These are phyloP conservation scores for Xanthorhoe spadicearia DNA, from an alignment of 2,888 invertebrate species.

Conservation along the genomic window DNA sequence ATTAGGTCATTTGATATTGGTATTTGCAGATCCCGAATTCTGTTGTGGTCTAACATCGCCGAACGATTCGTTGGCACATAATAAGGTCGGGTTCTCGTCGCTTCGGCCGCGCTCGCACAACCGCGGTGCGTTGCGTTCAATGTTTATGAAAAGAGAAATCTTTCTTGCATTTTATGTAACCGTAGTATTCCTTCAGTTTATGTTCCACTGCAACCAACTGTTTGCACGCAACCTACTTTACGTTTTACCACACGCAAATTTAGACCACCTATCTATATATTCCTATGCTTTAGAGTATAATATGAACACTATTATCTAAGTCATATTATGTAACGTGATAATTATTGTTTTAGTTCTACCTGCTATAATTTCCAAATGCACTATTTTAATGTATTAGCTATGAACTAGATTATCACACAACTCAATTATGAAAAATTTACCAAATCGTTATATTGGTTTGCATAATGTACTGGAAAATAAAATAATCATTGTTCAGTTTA, in stretches of 20 bases:
- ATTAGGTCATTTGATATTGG: slow-evolving; percentile 53
- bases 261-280: slow-evolving; percentile 52
- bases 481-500: not conserved
- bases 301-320: slow-evolving; percentile 41
- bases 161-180: slow-evolving; percentile 57
- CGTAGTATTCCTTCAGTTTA: slow-evolving; percentile 55
- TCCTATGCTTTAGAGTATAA: slow-evolving; percentile 58
- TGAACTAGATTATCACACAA: slow-evolving; percentile 22
- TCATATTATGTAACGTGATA: slow-evolving; percentile 38
- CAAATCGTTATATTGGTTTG: slow-evolving; percentile 6
- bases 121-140: slow-evolving; percentile 86
- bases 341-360: slow-evolving; percentile 32
- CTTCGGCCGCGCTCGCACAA: slow-evolving; percentile 85
- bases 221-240: slow-evolving; percentile 48
- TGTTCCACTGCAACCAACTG: slow-evolving; percentile 58
- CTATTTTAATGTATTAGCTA: slow-evolving; percentile 23
- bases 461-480: slow-evolving; percentile 1
- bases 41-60: slow-evolving; percentile 94
- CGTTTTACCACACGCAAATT: slow-evolving; percentile 57
- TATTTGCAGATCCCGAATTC: slow-evolving; percentile 94
- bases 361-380: slow-evolving; percentile 26
- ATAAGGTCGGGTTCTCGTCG: slow-evolving; percentile 81
- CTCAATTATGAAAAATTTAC: slow-evolving; percentile 6
- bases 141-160: slow-evolving; percentile 84
- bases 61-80: slow-evolving; percentile 89